Evolutionary conservation across 2,797 vertebrate genomes (phyloP), one percentile per base, ranked within the genome.

Genomic region (Sandelia bainsii): DNA sequence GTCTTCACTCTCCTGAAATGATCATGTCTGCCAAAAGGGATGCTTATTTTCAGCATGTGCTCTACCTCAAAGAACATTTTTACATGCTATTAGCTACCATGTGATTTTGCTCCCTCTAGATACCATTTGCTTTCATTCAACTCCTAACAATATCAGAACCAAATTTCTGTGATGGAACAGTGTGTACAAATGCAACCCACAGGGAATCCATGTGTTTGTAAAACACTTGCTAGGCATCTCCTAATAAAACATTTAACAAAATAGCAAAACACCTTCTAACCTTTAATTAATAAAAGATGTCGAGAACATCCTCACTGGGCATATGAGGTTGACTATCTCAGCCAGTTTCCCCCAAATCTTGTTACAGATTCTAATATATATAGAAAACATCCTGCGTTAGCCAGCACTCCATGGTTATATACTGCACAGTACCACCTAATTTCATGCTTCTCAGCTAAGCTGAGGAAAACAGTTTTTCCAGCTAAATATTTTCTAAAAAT

Each of bases 1-100:
- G 46, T 68, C 60, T 70, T 68, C 50, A 64, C 44, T 59, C 58
- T 51, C 46, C 78, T 71, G 32, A 75, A 80, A 79, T 71, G 62
- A 79, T 65, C 20, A 56, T 73, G 79, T 57, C 27, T 80, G 65
- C 71, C 42, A 62, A 64, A 77, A 46, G 32, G 37, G 81, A 73
- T 59, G 52, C 44, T 61, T 69, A 59, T 72, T 75, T 80, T 60
- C 44, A 57, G 48, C 10, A 6, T 46, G 34, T 20, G 32, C 20
- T 66, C 52, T 37, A 22, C 16, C 44, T 81, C 61, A 78, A 46
- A 75, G 64, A 69, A 11, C 48, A 81, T 76, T 81, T 63, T 22
- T 72, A 68, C 61, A 44, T 52, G 39, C 29, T 68, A 75, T 76
- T 29, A 68, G 69, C 39, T 0, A n/a, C 40, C 16, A 9, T 7